Conservation (phyloP, 2,113 vertebrate genomes). For the Larimichthys polyactis region DNA sequence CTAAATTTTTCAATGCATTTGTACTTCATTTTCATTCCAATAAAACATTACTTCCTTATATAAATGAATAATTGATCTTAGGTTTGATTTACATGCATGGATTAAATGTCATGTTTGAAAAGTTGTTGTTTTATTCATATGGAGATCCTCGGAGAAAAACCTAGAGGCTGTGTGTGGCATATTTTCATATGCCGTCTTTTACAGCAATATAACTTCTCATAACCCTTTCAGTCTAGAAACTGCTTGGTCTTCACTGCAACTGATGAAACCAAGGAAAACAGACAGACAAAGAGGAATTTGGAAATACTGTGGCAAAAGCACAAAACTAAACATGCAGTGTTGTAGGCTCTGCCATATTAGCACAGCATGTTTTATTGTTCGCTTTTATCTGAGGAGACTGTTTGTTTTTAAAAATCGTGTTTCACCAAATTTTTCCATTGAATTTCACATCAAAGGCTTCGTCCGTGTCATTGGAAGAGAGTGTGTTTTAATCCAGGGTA, state of each 20-base stretch:
- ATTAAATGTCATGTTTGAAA: slow-evolving; percentile 97
- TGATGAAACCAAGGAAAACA: slow-evolving; percentile 62
- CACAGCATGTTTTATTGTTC: slow-evolving; percentile 32
- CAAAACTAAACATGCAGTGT: slow-evolving; percentile 46
- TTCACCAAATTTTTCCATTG: slow-evolving; percentile 35
- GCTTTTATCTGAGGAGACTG: slow-evolving; percentile 46
- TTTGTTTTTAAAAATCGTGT: slow-evolving; percentile 48
- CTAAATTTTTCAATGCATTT: slow-evolving; percentile 92
- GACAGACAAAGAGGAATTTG: slow-evolving; percentile 19
- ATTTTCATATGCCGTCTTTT: slow-evolving; percentile 80
- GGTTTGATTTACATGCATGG: slow-evolving; percentile 93
- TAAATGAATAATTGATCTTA: slow-evolving; percentile 93
- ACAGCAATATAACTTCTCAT: slow-evolving; percentile 80
- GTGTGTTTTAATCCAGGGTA: slow-evolving; percentile 56
- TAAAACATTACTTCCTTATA: slow-evolving; percentile 92
- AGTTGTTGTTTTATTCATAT: slow-evolving; percentile 93
- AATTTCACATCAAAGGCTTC: slow-evolving; percentile 55
- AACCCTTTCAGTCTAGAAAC: slow-evolving; percentile 61
- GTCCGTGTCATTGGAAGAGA: slow-evolving; percentile 34
- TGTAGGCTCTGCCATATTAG: slow-evolving; percentile 42
- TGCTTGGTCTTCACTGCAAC: slow-evolving; percentile 46
- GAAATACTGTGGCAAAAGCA: slow-evolving; percentile 44
- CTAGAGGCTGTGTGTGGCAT: slow-evolving; percentile 82
- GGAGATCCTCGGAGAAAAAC: slow-evolving; percentile 89
- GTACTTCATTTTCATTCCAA: slow-evolving; percentile 90